Conservation (phyloP, 2,113 vertebrate species). For the Halcyon malimbica region DNA sequence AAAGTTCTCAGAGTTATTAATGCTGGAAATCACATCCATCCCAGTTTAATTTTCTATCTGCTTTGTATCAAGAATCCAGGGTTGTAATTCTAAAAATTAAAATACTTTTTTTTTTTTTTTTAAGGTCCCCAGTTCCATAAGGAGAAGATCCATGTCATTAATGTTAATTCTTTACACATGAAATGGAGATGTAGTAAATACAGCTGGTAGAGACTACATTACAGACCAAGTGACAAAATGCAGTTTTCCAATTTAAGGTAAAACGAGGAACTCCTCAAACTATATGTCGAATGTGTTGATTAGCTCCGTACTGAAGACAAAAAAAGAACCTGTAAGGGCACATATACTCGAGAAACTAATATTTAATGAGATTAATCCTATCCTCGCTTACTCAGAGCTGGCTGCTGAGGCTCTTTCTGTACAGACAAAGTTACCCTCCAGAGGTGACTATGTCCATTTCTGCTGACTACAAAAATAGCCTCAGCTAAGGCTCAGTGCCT, state of each 20-base stretch:
- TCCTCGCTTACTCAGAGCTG: background rate
- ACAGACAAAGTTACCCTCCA: background rate
- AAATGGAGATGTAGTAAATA: background rate
- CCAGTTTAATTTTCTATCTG: background rate
- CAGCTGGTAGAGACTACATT: background rate
- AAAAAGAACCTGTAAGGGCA: background rate
- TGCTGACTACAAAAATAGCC: background rate
- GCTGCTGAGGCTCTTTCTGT: background rate
- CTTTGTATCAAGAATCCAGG: background rate
- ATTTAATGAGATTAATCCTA: background rate
- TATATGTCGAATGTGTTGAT: rapidly evolving
- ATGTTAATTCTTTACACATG: background rate
- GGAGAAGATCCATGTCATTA: background rate
- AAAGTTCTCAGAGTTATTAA: background rate
- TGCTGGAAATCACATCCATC: background rate
- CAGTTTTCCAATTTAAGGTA: background rate
- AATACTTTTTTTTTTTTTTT: background rate
- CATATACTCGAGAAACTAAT: background rate
- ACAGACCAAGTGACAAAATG: background rate
- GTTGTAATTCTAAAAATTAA: background rate
- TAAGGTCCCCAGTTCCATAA: background rate
- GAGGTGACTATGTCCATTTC: background rate
- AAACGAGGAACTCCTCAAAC: background rate
- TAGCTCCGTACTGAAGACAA: background rate
- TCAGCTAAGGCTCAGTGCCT: background rate